Conservation (phyloP, 2,797 vertebrate genomes). For the Takifugu ocellatus region DNA sequence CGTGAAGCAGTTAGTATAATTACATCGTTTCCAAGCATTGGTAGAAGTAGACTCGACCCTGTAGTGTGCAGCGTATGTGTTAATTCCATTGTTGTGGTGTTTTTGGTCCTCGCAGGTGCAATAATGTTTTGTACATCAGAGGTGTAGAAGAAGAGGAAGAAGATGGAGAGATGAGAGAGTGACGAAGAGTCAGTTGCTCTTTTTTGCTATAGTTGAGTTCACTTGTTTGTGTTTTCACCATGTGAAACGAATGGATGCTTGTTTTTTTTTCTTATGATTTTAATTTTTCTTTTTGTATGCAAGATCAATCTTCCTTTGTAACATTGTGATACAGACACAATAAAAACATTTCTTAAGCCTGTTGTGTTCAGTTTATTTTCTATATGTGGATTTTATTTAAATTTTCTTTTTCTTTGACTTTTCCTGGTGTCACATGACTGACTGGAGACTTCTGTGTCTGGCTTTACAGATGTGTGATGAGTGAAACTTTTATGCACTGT, state of each 20-base stretch:
- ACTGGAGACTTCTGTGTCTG: too few species aligned
- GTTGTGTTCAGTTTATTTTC: neutral
- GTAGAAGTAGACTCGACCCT: too few species aligned
- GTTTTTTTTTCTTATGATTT: conserved; percentile 18
- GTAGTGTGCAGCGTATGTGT: too few species aligned
- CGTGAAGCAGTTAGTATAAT: too few species aligned
- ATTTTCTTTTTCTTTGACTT: too few species aligned
- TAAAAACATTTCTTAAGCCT: conserved; percentile 58
- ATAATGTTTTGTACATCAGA: conserved; percentile 98
- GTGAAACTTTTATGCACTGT: too few species aligned
- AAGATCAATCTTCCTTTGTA: conserved; percentile 44
- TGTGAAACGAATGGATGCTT: conserved; percentile 52
- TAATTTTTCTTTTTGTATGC: conserved; percentile 37
- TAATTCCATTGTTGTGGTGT: conserved; percentile 2
- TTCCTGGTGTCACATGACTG: too few species aligned
- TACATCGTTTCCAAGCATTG: too few species aligned
- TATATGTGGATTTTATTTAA: neutral
- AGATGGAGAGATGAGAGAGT: conserved; percentile 99
- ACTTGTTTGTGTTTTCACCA: conserved; percentile 57
- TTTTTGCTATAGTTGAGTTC: conserved; percentile 29
- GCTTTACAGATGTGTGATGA: too few species aligned
- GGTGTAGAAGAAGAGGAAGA: conserved; percentile 99
- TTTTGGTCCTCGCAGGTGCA: conserved; percentile 80
- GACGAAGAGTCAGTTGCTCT: conserved; percentile 44
- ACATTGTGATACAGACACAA: conserved; percentile 55